Base-by-base conservation (phyloP, 2,888 invertebrate species). In the Caenorhabditis sp. region DNA sequence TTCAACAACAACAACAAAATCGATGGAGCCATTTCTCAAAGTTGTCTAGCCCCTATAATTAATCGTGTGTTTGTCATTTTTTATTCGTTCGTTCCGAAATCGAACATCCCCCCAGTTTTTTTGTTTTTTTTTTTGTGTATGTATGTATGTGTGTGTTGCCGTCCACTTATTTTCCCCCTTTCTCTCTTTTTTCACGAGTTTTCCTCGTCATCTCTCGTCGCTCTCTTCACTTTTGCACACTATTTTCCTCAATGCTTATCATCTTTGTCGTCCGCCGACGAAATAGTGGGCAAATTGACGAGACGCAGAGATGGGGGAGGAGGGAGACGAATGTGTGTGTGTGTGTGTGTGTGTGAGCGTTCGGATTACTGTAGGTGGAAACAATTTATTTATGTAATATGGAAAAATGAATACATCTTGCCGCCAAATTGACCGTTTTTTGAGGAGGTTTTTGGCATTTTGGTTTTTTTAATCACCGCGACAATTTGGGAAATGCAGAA, bases 111-210 rank as follows among this genome's bases (percentile, higher is more conserved):
- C 17, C 12, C 36, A 36, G 12, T 36, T 36, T 36, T 36, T 36
- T 36, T 10, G 43, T 43, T 17, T 43, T 10, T 43, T 43, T 6
- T 43, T 10, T 43, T 43, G 26, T 27, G 55, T 26, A 17, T 24
- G n/a, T 10, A 12, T 43, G 26, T 27, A 26, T 26, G 8, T 24
- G n/a, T 21, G 54, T 24, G 24, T 27, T 23, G 55, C n/a, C 58
- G 31, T 43, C 27, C 57, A 19, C 43, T 43, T 43, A 43, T 43
- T 43, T 43, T 43, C 43, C 43, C 58, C 23, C 58, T 58, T 31
- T 27, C 58, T 27, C 27, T 58, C 58, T 58, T 23, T 51, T 51
- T 51, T 27, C 43, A 23, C 36, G 36, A 36, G 19, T 19, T 14
- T 23, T 23, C 24, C 43, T 14, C 23, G 36, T n/a, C 17, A 17